Evolutionary conservation across 2,113 vertebrate genomes (phyloP).

Genomic region (Pelodiscus sinensis): DNA sequence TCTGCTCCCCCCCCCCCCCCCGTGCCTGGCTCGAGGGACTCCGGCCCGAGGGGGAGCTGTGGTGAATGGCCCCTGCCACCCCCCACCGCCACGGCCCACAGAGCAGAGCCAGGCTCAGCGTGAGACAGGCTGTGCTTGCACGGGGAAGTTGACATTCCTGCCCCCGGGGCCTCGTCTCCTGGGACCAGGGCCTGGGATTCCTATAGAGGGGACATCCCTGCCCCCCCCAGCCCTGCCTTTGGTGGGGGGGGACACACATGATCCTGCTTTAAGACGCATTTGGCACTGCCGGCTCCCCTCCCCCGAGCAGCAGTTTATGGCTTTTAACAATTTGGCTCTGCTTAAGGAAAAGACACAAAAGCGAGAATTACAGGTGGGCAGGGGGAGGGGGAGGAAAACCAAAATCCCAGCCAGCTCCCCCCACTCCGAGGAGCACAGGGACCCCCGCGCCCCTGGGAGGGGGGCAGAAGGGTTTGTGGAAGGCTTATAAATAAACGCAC

Average conservation of each 20-base stretch:
- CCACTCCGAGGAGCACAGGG: accelerated
- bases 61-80: background rate
- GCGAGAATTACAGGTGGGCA: background rate
- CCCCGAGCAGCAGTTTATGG: background rate
- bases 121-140: background rate
- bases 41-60: background rate
- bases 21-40: too few relatives aligned
- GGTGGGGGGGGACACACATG: too few relatives aligned
- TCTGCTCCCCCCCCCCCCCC: background rate
- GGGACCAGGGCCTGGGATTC: background rate
- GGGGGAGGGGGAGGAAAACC: background rate
- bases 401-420: background rate
- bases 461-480: background rate
- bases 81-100: background rate
- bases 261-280: background rate
- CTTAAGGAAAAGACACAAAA: background rate
- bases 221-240: too few relatives aligned
- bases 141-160: background rate
- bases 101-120: too few relatives aligned
- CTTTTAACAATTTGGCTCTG: constrained; percentile 6
- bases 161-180: background rate
- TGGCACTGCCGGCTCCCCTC: background rate
- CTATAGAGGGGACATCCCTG: background rate
- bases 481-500: constrained; percentile 33
- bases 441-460: accelerated